Conservation (phyloP, 2,888 invertebrate genomes). For the Allacma fusca region DNA sequence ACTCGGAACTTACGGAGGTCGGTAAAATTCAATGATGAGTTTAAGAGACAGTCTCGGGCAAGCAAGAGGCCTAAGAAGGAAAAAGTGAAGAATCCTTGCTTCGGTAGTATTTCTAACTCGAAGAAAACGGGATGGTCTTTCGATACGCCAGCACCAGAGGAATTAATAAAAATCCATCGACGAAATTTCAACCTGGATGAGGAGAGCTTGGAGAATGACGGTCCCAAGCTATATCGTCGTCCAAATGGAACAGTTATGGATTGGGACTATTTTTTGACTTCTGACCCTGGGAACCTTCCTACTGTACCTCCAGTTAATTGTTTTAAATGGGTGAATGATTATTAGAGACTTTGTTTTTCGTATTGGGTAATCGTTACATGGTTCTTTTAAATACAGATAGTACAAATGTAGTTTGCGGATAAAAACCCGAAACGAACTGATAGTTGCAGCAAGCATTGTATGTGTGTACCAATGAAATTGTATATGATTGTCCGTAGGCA, state of each 20-base stretch:
- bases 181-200: not conserved
- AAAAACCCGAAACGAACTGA: too few relatives aligned
- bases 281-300: not conserved
- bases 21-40: not conserved
- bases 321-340: not conserved
- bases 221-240: not conserved
- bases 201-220: not conserved
- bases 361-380: too few relatives aligned
- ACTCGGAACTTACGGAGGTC: not conserved
- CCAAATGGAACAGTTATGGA: not conserved
- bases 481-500: not conserved
- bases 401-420: too few relatives aligned
- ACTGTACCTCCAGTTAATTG: not conserved
- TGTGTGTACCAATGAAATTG: not conserved
- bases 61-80: not conserved
- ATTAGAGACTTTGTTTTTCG: too few relatives aligned
- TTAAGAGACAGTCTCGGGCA: not conserved
- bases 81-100: not conserved
- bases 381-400: too few relatives aligned
- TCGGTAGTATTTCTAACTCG: not conserved
- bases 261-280: constrained; percentile 1
- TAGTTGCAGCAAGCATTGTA: not conserved
- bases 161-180: not conserved
- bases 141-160: not conserved
- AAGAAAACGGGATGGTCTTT: not conserved